Conservation (phyloP, 2,888 invertebrate species). For the Lasioglossum leucozonium region DNA sequence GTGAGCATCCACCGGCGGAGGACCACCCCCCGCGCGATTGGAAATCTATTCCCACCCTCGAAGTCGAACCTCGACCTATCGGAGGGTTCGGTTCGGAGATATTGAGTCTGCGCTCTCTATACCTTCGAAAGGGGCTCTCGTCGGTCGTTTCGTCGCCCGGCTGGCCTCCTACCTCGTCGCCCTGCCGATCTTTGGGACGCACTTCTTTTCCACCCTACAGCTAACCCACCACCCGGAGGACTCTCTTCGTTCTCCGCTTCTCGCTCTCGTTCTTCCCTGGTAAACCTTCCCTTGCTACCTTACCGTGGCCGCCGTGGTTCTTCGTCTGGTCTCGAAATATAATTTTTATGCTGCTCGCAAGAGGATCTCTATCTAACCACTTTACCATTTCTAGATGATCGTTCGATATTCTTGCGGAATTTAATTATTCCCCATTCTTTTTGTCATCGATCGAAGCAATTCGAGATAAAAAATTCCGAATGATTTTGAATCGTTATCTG, state of each 20-base stretch:
- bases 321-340: neutral
- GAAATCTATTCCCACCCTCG: conserved; percentile 85
- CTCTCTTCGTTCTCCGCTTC: neutral
- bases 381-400: too few relatives aligned
- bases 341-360: neutral
- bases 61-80: conserved; percentile 85
- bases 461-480: neutral
- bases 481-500: neutral
- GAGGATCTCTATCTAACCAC: too few relatives aligned
- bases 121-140: conserved; percentile 52
- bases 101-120: conserved; percentile 84
- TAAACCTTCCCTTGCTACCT: neutral
- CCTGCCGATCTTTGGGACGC: conserved; percentile 50
- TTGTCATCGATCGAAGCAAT: neutral
- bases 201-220: conserved; percentile 57
- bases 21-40: conserved; percentile 83
- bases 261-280: neutral
- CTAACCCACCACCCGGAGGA: conserved; percentile 40
- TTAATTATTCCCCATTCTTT: neutral
- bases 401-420: too few relatives aligned
- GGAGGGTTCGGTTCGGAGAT: conserved; percentile 84
- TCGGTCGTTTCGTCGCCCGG: conserved; percentile 53
- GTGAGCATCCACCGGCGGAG: conserved; percentile 69
- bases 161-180: conserved; percentile 50
- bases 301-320: neutral